Evolutionary conservation across 2,888 invertebrate genomes (phyloP).

Genomic region (Callimorpha dominula): DNA sequence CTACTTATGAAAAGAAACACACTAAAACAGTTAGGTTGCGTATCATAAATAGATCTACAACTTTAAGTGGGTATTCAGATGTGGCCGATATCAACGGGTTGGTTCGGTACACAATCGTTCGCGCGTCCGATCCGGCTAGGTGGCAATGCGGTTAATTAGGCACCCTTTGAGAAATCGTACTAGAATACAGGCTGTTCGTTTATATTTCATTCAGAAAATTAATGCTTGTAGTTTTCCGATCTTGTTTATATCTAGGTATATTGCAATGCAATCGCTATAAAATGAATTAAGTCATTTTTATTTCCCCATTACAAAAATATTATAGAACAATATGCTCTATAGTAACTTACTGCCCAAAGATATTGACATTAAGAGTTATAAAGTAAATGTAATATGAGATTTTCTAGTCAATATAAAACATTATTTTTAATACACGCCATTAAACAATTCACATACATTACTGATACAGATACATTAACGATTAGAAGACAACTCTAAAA

Average conservation of each 20-base stretch:
- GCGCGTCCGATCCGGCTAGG: constrained; percentile 70
- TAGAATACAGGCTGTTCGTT: constrained; percentile 59
- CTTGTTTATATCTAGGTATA: not conserved
- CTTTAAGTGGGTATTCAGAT: constrained; percentile 26
- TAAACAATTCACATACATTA: no score
- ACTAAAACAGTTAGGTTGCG: constrained; percentile 13
- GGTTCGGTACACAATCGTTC: constrained; percentile 66
- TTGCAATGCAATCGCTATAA: not conserved
- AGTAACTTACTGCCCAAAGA: not conserved
- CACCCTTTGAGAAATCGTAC: constrained; percentile 59
- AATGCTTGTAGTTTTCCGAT: no score
- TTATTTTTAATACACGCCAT: not conserved
- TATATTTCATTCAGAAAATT: not conserved
- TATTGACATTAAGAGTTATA: not conserved
- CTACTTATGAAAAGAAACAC: not conserved
- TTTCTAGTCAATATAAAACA: not conserved
- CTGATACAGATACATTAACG: not conserved
- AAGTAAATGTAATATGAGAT: not conserved
- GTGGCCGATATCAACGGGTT: constrained; percentile 30
- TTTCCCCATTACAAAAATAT: no score
- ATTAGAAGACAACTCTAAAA: not conserved
- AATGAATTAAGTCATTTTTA: not conserved
- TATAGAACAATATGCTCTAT: no score
- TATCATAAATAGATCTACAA: constrained; percentile 21
- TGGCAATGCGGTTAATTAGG: constrained; percentile 82